A percentile compares a stretch with the other conserved stretches of the same genome.
Conservation (phyloP, 2,113 vertebrate species). For the Corythornis vintsioides region DNA sequence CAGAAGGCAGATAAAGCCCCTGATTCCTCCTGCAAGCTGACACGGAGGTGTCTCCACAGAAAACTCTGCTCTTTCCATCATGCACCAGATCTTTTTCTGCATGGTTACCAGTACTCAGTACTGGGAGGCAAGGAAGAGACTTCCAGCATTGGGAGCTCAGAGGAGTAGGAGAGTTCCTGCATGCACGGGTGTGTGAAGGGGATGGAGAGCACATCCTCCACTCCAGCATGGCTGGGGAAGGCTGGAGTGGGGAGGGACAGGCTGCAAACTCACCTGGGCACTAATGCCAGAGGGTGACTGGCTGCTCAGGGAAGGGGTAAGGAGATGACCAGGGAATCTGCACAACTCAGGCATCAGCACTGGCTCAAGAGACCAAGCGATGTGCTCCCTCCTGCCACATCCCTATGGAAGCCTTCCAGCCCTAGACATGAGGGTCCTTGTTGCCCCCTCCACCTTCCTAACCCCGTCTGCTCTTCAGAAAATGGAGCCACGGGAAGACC, state of each 20-base stretch:
- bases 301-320: background rate
- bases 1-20: background rate
- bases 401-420: fast-evolving
- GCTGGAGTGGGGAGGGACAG: fast-evolving
- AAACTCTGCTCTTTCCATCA: fast-evolving
- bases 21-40: background rate
- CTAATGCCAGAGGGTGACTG: background rate
- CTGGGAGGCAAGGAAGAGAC: background rate
- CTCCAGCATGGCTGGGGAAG: background rate
- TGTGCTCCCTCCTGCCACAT: background rate
- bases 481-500: constrained; percentile 77
- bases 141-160: background rate
- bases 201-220: background rate
- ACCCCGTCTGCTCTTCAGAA: constrained; percentile 49
- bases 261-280: background rate
- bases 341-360: background rate
- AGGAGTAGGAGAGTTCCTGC: background rate
- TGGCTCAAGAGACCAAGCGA: background rate
- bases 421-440: background rate
- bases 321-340: background rate
- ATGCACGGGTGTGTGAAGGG: background rate
- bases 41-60: background rate
- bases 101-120: background rate
- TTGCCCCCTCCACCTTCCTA: background rate
- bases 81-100: background rate